Evolutionary conservation across 1,140 invertebrate species (phyloP).

Genomic region (Onthophagus taurus): DNA sequence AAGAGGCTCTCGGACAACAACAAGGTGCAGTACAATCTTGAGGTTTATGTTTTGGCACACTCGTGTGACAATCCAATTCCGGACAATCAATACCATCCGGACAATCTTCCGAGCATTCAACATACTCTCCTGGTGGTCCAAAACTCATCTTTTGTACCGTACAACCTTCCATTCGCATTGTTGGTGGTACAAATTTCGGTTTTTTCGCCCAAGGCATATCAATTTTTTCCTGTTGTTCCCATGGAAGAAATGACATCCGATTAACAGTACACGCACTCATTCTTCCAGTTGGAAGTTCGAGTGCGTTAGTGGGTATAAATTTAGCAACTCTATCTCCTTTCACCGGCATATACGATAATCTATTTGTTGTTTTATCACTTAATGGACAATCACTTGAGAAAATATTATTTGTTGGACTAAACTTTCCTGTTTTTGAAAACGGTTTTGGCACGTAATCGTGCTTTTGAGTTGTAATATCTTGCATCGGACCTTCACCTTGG

Average conservation of each 20-base stretch:
- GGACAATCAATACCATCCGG: constrained; percentile 33
- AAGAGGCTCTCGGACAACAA: constrained; percentile 32
- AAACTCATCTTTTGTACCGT: constrained; percentile 42
- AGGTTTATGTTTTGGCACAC: constrained; percentile 13
- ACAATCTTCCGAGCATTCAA: constrained; percentile 36
- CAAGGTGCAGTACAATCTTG: constrained; percentile 23
- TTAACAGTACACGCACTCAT: constrained; percentile 49
- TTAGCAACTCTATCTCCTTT: constrained; percentile 38
- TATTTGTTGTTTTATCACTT: constrained; percentile 42
- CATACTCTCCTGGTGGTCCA: constrained; percentile 38
- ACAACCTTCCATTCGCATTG: constrained; percentile 36
- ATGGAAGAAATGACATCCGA: constrained; percentile 45
- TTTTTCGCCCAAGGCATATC: constrained; percentile 39
- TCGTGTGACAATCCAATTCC: constrained; percentile 18
- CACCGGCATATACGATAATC: constrained; percentile 43
- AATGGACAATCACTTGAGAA: constrained; percentile 35
- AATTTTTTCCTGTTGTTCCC: constrained; percentile 35
- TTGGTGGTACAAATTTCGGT: constrained; percentile 34
- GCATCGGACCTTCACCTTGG: constrained; percentile 54
- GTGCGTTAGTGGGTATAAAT: constrained; percentile 37
- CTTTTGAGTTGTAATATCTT: constrained; percentile 59
- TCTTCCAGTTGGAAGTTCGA: constrained; percentile 43
- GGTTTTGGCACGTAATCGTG: constrained; percentile 63
- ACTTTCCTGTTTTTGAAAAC: constrained; percentile 31
- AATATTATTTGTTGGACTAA: constrained; percentile 39